A percentile compares a stretch with the other conserved stretches of the same genome.
These are phyloP conservation scores for Megalonaias nervosa DNA, from an alignment of 1,140 invertebrate genomes.

Conservation along the genomic window DNA sequence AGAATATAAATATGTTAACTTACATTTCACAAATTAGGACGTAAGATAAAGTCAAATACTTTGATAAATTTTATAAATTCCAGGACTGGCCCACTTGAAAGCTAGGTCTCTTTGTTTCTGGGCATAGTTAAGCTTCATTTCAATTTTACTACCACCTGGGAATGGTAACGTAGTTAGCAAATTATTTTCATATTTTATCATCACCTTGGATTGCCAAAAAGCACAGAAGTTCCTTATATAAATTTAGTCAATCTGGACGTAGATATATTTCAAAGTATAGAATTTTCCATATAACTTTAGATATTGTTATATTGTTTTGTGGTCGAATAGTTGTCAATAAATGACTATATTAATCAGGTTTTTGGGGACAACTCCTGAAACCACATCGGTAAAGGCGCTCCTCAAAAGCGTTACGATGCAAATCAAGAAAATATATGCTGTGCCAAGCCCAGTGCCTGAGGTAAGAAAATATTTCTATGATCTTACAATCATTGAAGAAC, in stretches of 20 bases:
- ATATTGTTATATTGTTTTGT: too few relatives aligned
- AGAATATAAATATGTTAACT: too few relatives aligned
- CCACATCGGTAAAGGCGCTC: conserved; percentile 33
- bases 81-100: too few relatives aligned
- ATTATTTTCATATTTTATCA: background rate
- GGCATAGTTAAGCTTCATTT: too few relatives aligned
- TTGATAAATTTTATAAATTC: too few relatives aligned
- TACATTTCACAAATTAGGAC: too few relatives aligned
- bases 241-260: background rate
- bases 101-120: too few relatives aligned
- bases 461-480: conserved; percentile 10
- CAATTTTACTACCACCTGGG: background rate
- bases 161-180: background rate
- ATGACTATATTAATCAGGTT: conserved; percentile 44
- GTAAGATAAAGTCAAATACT: too few relatives aligned
- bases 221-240: background rate
- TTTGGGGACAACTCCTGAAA: conserved; percentile 46
- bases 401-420: conserved; percentile 33
- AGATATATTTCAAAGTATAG: background rate
- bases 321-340: background rate
- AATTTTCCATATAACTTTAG: background rate
- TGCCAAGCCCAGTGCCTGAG: conserved; percentile 28
- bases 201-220: too few relatives aligned
- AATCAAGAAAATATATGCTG: conserved; percentile 26
- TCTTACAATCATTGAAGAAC: too few relatives aligned